Evolutionary conservation across 92 coral and sea anemone species (phyloP).

Genomic region (Phymanthus crucifer): DNA sequence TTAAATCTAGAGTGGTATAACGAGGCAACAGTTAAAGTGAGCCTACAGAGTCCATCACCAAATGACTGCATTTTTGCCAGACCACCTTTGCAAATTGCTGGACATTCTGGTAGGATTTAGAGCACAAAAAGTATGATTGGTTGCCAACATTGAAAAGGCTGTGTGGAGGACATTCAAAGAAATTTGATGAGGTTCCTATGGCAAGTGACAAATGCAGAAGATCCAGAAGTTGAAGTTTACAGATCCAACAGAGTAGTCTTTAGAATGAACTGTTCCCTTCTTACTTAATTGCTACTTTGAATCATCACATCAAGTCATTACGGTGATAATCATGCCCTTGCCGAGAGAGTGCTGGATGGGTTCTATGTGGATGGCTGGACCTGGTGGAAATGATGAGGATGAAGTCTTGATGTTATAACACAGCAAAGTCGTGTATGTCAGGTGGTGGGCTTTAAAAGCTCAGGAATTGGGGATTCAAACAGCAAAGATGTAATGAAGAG

Average conservation of each 20-base stretch:
- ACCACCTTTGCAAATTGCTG: constrained; percentile 36
- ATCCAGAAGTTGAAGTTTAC: constrained; percentile 32
- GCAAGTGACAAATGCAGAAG: constrained; percentile 36
- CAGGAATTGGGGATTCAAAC: constrained; percentile 58
- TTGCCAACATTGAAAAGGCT: constrained; percentile 52
- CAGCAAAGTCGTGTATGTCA: constrained; percentile 44
- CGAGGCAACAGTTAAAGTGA: constrained; percentile 39
- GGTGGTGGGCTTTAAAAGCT: constrained; percentile 57
- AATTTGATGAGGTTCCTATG: constrained; percentile 55
- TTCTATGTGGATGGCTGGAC: constrained; percentile 61
- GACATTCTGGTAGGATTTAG: constrained; percentile 58
- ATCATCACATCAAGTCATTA: constrained; percentile 47
- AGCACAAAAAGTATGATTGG: constrained; percentile 44
- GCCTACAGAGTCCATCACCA: constrained; percentile 32
- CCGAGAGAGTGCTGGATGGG: constrained; percentile 33
- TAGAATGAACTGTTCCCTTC: constrained; percentile 68
- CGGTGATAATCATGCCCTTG: constrained; percentile 11
- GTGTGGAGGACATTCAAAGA: constrained; percentile 45
- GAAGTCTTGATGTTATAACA: constrained; percentile 28
- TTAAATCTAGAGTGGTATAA: constrained; percentile 49
- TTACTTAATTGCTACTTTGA: constrained; percentile 54
- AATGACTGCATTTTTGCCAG: constrained; percentile 52
- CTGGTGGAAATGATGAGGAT: constrained; percentile 40
- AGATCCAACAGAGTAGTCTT: constrained; percentile 56
- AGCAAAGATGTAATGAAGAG: constrained; percentile 28